Conservation (phyloP, 2,888 invertebrate genomes). For the Sturmia bella region DNA sequence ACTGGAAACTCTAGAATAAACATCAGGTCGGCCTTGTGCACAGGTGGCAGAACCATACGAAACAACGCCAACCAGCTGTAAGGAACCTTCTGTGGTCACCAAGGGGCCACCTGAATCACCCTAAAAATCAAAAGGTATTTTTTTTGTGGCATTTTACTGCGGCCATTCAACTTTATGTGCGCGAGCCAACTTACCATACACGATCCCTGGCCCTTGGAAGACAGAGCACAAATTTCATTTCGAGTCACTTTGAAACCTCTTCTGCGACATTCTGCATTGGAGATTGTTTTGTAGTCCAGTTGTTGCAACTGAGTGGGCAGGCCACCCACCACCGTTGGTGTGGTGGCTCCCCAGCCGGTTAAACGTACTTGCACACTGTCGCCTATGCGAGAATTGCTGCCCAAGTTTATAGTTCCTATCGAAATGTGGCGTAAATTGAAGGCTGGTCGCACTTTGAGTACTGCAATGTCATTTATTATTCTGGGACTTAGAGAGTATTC, state of each 20-base stretch:
- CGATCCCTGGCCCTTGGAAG: slow-evolving; percentile 76
- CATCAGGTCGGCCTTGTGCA: slow-evolving; percentile 80
- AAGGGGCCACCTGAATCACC: slow-evolving; percentile 82
- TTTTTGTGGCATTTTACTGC: no score
- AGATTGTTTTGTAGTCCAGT: slow-evolving; percentile 78
- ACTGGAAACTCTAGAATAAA: slow-evolving; percentile 80
- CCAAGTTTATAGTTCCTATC: slow-evolving; percentile 73
- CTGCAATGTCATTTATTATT: slow-evolving; percentile 78
- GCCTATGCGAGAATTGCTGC: slow-evolving; percentile 73
- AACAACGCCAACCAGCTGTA: slow-evolving; percentile 79
- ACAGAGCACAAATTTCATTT: slow-evolving; percentile 79
- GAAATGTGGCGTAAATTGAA: slow-evolving; percentile 74
- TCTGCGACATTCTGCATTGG: slow-evolving; percentile 78
- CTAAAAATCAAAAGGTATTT: slow-evolving; percentile 73
- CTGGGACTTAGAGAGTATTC: slow-evolving; percentile 73
- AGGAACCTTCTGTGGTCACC: slow-evolving; percentile 72
- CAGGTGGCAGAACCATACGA: slow-evolving; percentile 79
- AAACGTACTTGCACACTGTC: slow-evolving; percentile 75
- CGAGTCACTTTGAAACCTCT: slow-evolving; percentile 77
- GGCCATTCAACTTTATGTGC: no score
- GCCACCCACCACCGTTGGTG: slow-evolving; percentile 70
- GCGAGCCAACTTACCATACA: slow-evolving; percentile 79
- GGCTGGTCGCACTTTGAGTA: slow-evolving; percentile 76
- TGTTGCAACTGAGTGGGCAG: slow-evolving; percentile 79
- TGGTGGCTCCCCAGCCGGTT: slow-evolving; percentile 80